These are phyloP conservation scores for Notamacropus eugenii DNA, from an alignment of 2,797 vertebrate species.

Conservation along the genomic window DNA sequence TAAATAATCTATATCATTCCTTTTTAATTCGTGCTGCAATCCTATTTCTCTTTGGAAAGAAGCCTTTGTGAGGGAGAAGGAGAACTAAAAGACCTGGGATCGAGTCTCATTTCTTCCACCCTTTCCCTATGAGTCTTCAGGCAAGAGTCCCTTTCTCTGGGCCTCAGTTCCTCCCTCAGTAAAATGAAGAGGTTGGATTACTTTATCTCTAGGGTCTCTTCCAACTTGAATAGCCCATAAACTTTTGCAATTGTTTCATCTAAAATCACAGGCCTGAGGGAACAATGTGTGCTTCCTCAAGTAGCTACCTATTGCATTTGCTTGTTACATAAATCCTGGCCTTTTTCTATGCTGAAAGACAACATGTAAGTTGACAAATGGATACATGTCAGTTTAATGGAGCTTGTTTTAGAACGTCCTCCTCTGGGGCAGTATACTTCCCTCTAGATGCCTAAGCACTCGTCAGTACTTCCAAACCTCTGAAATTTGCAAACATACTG, in stretches of 20 bases:
- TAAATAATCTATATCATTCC: conserved; percentile 15
- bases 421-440: neutral
- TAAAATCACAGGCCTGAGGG: neutral
- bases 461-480: neutral
- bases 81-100: too few species aligned
- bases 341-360: neutral
- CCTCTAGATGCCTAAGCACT: neutral
- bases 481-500: neutral
- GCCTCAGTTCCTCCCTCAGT: neutral
- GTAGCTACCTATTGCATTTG: neutral
- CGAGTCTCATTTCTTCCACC: too few species aligned
- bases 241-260: neutral
- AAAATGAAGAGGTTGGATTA: neutral
- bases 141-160: neutral
- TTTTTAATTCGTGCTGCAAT: too few species aligned
- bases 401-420: neutral
- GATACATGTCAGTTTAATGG: neutral
- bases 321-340: neutral
- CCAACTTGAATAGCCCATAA: neutral
- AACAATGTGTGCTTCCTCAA: neutral
- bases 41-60: too few species aligned
- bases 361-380: neutral
- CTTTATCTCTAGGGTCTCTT: neutral
- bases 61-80: too few species aligned
- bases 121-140: neutral